Conservation (phyloP, 2,113 vertebrate genomes). For the Ceyx cyanopectus region DNA sequence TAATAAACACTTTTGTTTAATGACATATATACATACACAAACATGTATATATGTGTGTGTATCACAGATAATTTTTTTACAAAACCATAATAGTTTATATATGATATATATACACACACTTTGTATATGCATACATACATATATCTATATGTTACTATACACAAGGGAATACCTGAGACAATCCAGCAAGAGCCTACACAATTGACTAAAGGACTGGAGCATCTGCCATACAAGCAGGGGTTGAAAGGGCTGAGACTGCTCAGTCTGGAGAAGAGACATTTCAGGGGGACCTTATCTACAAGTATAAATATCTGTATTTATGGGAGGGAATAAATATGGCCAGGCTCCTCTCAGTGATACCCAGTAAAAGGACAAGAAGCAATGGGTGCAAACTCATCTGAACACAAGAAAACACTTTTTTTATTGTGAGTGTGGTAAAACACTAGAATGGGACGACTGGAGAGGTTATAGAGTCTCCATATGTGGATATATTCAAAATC, state of each 20-base stretch:
- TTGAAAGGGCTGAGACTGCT: neutral
- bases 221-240: neutral
- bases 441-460: no score
- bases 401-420: neutral
- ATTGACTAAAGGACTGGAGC: neutral
- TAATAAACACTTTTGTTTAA: neutral
- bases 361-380: neutral
- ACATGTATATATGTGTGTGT: no score
- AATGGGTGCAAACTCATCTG: neutral
- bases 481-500: fast-evolving
- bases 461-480: no score
- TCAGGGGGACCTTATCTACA: neutral
- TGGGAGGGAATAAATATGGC: neutral
- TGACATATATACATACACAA: neutral
- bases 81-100: no score
- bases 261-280: neutral
- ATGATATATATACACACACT: neutral
- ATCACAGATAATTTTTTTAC: no score
- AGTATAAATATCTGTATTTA: neutral
- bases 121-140: neutral
- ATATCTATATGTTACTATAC: neutral
- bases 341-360: no score
- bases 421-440: neutral
- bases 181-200: neutral
- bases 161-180: neutral